Evolutionary conservation across 2,888 invertebrate genomes (phyloP).

Genomic region (Lobophora halterata): DNA sequence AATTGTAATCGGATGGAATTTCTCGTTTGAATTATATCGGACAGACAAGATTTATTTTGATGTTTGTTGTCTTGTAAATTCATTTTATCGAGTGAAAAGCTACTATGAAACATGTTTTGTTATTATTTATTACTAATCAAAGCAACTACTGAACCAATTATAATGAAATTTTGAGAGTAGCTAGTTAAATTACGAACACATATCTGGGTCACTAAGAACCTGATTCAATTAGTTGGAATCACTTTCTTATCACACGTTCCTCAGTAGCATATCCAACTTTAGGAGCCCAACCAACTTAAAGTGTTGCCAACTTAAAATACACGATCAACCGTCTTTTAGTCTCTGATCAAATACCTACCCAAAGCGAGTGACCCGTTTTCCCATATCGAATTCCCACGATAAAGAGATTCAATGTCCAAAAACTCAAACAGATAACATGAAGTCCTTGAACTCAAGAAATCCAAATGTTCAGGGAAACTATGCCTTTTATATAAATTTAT

Average conservation of each 20-base stretch:
- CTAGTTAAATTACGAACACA: too few species aligned
- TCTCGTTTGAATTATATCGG: too few species aligned
- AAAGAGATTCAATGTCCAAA: slow-evolving; percentile 48
- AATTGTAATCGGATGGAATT: too few species aligned
- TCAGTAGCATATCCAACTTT: background rate
- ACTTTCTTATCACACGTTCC: slow-evolving; percentile 5
- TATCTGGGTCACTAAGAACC: background rate
- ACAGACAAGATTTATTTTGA: too few species aligned
- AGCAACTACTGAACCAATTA: too few species aligned
- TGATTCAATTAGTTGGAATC: slow-evolving; percentile 5
- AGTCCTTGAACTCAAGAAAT: slow-evolving; percentile 78
- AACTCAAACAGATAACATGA: slow-evolving; percentile 66
- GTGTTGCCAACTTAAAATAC: background rate
- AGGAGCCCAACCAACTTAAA: background rate
- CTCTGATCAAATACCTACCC: background rate
- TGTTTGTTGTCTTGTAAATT: too few species aligned
- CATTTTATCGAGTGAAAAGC: too few species aligned
- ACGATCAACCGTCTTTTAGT: slow-evolving; percentile 1
- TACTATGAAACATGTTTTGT: too few species aligned
- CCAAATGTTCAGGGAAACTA: slow-evolving; percentile 76
- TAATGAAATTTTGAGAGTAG: too few species aligned
- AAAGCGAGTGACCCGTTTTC: slow-evolving; percentile 12
- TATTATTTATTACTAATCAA: too few species aligned
- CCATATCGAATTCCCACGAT: slow-evolving; percentile 39
- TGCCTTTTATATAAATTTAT: slow-evolving; percentile 70